Conservation (phyloP, 2,113 vertebrate species). For the Pristiophorus japonicus region DNA sequence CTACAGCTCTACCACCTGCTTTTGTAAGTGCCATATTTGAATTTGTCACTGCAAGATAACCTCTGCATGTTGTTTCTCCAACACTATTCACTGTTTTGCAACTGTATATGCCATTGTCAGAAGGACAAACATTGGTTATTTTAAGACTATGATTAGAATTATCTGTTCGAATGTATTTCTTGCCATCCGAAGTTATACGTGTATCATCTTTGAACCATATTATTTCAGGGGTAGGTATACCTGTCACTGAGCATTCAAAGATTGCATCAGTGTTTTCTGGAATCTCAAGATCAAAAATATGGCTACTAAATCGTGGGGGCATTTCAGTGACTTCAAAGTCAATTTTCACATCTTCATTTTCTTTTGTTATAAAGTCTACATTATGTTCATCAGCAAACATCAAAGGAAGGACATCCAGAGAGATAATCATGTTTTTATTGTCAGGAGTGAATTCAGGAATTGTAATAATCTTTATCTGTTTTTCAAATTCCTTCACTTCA, state of each 20-base stretch:
- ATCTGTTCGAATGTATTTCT: conserved; percentile 70
- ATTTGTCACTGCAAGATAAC: conserved; percentile 64
- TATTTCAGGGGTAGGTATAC: conserved; percentile 75
- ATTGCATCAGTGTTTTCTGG: conserved; percentile 70
- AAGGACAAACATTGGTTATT: conserved; percentile 59
- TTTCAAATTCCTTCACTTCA: conserved; percentile 93
- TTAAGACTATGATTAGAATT: conserved; percentile 77
- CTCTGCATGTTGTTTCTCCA: conserved; percentile 80
- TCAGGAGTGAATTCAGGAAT: conserved; percentile 84
- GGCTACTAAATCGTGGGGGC: conserved; percentile 84
- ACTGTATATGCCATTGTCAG: conserved; percentile 74
- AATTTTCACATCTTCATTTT: conserved; percentile 77
- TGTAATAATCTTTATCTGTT: conserved; percentile 92
- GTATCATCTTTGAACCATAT: conserved; percentile 81
- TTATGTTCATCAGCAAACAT: conserved; percentile 71
- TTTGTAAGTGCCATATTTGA: conserved; percentile 52
- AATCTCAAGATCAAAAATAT: conserved; percentile 73
- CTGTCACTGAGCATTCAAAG: conserved; percentile 88
- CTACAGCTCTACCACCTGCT: conserved; percentile 52
- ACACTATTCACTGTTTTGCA: conserved; percentile 77
- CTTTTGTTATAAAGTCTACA: conserved; percentile 59
- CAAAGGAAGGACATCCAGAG: conserved; percentile 83
- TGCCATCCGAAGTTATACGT: conserved; percentile 62
- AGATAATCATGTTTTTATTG: conserved; percentile 94
- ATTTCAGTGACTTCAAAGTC: conserved; percentile 89